Conservation (phyloP, 2,797 vertebrate genomes). For the Bryconaethiops microstoma region DNA sequence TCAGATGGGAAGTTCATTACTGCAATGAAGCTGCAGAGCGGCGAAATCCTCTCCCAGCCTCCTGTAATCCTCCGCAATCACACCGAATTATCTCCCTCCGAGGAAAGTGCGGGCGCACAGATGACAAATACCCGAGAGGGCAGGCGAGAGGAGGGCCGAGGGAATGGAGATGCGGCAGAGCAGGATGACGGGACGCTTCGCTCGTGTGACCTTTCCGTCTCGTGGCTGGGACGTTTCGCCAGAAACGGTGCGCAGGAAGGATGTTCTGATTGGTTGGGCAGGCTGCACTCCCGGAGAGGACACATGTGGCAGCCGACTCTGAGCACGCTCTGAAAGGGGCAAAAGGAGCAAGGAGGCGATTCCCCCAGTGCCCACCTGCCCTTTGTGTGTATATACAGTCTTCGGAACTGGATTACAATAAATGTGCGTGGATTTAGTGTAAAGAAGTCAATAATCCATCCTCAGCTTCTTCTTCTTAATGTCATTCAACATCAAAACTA, state of each 20-base stretch:
- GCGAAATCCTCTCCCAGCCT: constrained; percentile 47
- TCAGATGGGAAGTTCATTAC: constrained; percentile 55
- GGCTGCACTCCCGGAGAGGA: constrained; percentile 2
- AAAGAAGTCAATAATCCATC: too few species aligned
- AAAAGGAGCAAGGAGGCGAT: background rate
- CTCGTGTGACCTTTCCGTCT: constrained; percentile 41
- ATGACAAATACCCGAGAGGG: constrained; percentile 48
- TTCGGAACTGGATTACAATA: too few species aligned
- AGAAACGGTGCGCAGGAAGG: constrained; percentile 20
- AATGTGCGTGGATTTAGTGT: too few species aligned
- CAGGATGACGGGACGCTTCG: constrained; percentile 11
- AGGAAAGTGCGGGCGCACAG: constrained; percentile 30
- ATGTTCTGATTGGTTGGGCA: constrained; percentile 18
- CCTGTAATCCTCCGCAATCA: constrained; percentile 55
- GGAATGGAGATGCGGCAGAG: constrained; percentile 24
- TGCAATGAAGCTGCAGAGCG: constrained; percentile 45
- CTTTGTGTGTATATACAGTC: background rate
- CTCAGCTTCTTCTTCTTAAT: too few species aligned
- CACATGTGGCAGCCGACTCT: constrained; percentile 1
- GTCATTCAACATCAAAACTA: too few species aligned
- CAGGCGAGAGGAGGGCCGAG: constrained; percentile 21
- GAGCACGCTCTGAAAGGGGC: background rate
- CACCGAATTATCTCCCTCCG: constrained; percentile 40
- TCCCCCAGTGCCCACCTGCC: background rate
- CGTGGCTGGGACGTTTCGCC: background rate